Percentiles rank a stretch among this genome's conserved stretches.
Conservation (phyloP, 2,888 invertebrate genomes). For the Cataglyphis livida region DNA sequence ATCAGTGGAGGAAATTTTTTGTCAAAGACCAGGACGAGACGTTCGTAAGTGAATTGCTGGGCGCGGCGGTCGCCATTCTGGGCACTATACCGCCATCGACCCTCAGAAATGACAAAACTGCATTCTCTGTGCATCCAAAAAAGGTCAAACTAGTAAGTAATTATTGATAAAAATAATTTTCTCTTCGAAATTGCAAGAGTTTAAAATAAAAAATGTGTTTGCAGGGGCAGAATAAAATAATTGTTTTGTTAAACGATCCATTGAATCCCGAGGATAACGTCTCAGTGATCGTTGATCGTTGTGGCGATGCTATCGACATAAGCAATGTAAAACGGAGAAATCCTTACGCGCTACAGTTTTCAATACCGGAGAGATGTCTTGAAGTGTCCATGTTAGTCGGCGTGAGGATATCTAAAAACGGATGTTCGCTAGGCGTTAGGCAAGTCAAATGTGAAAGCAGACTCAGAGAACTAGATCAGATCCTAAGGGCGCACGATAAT, state of each 20-base stretch:
- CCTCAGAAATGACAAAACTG: conserved; percentile 87
- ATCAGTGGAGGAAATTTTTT: conserved; percentile 93
- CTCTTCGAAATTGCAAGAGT: background rate
- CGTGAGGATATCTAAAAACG: conserved; percentile 93
- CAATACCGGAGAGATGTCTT: conserved; percentile 93
- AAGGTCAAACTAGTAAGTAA: conserved; percentile 91
- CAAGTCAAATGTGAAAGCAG: conserved; percentile 96
- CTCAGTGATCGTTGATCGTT: conserved; percentile 92
- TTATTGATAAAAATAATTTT: background rate
- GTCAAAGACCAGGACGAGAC: conserved; percentile 94
- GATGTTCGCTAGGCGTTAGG: conserved; percentile 92
- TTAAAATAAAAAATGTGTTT: conserved; percentile 76
- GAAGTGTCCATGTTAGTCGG: conserved; percentile 94
- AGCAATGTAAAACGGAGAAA: conserved; percentile 92
- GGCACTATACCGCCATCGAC: conserved; percentile 83
- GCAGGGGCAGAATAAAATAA: conserved; percentile 93
- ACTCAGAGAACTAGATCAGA: conserved; percentile 92
- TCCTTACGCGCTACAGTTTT: conserved; percentile 94
- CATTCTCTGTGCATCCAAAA: conserved; percentile 91
- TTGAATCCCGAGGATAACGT: conserved; percentile 92
- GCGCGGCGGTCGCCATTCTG: conserved; percentile 92
- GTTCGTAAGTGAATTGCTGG: conserved; percentile 94
- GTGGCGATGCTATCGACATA: conserved; percentile 92
- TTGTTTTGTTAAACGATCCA: conserved; percentile 92
- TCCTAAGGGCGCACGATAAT: conserved; percentile 92